A percentile compares a stretch with the other conserved stretches of the same genome.
Evolutionary conservation across 2,888 invertebrate species (phyloP).

Genomic region (Drosophila mercatorum): DNA sequence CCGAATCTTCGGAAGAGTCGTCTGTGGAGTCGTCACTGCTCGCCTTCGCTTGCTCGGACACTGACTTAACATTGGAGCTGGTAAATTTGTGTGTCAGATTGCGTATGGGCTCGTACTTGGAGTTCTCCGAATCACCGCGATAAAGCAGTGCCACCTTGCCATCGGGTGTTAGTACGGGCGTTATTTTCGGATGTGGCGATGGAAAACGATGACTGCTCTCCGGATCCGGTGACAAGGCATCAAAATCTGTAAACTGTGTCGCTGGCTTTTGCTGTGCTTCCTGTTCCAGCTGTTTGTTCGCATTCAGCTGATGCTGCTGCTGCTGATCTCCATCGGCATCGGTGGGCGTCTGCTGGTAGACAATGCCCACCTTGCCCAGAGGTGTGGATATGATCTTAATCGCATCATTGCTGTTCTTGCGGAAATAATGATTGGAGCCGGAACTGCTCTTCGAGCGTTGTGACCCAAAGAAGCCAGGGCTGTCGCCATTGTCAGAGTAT

Average conservation of each 20-base stretch:
- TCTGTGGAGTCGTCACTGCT: slow-evolving; percentile 49
- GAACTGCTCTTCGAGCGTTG: slow-evolving; percentile 69
- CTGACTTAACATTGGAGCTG: slow-evolving; percentile 51
- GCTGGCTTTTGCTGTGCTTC: slow-evolving; percentile 74
- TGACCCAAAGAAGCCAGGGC: slow-evolving; percentile 80
- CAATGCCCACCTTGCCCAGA: slow-evolving; percentile 85
- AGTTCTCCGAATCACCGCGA: slow-evolving; percentile 85
- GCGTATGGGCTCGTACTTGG: slow-evolving; percentile 85
- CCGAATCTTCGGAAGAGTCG: slow-evolving; percentile 73
- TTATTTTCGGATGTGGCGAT: slow-evolving; percentile 85
- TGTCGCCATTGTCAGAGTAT: slow-evolving; percentile 77
- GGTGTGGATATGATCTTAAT: slow-evolving; percentile 85
- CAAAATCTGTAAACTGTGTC: slow-evolving; percentile 81
- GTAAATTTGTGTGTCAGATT: slow-evolving; percentile 84
- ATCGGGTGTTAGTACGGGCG: slow-evolving; percentile 85
- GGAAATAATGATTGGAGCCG: slow-evolving; percentile 82
- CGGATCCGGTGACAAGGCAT: slow-evolving; percentile 83
- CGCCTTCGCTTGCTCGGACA: slow-evolving; percentile 39
- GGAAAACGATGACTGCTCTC: slow-evolving; percentile 85
- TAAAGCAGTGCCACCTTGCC: slow-evolving; percentile 85
- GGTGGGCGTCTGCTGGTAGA: slow-evolving; percentile 83
- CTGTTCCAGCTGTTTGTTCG: slow-evolving; percentile 68
- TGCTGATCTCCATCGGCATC: slow-evolving; percentile 54
- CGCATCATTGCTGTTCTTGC: slow-evolving; percentile 84
- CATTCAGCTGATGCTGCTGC: slow-evolving; percentile 70